phyloP scores from a whole-genome alignment of 2,888 invertebrate species.

The Tiliacea citrago region DNA sequence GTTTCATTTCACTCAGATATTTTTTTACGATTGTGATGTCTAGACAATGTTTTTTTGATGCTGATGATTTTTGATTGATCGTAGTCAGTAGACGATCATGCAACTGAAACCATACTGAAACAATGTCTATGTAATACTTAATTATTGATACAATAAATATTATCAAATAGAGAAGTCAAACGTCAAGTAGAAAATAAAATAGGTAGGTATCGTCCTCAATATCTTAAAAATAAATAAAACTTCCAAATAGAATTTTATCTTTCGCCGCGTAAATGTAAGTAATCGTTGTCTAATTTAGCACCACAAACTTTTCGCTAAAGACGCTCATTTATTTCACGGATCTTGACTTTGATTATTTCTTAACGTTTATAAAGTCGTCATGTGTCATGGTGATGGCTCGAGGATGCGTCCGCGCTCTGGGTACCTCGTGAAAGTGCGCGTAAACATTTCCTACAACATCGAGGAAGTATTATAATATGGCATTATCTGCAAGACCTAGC shows the following conservation, averaged over 20 bases:
- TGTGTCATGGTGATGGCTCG: slow-evolving; percentile 45
- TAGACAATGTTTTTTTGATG: neutral
- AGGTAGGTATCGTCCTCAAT: neutral
- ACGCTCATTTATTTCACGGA: slow-evolving; percentile 45
- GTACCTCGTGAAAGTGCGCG: slow-evolving; percentile 77
- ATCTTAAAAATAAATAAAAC: neutral
- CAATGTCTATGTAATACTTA: neutral
- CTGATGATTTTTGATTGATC: neutral
- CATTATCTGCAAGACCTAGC: slow-evolving; percentile 75
- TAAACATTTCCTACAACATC: slow-evolving; percentile 76
- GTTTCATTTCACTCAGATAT: slow-evolving; percentile 2
- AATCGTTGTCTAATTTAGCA: slow-evolving; percentile 21
- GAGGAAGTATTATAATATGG: slow-evolving; percentile 75
- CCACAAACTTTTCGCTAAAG: slow-evolving; percentile 17
- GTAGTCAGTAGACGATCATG: neutral
- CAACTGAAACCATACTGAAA: neutral
- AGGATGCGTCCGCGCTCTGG: slow-evolving; percentile 65
- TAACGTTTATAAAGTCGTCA: slow-evolving; percentile 49
- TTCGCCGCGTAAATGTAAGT: neutral
- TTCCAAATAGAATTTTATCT: neutral
- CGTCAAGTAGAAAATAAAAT: neutral
- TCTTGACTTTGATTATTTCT: slow-evolving; percentile 42
- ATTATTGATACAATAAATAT: neutral
- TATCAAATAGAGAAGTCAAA: neutral
- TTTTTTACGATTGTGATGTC: neutral